These are phyloP conservation scores for Dryocosmus kuriphilus DNA, from an alignment of 2,888 invertebrate genomes.

Conservation along the genomic window DNA sequence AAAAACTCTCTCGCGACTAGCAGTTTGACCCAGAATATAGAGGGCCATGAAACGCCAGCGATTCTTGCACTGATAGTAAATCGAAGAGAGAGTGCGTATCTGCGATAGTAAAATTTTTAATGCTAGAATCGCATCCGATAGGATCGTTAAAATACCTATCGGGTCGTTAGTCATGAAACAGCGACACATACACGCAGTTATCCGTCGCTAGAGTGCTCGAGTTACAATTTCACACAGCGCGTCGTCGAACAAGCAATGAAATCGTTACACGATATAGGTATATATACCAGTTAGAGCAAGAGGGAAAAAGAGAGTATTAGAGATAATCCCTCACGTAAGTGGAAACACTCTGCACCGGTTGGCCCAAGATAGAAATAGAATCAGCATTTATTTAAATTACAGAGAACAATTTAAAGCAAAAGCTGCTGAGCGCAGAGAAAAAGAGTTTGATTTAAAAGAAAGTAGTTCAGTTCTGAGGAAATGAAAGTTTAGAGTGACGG, in stretches of 20 bases:
- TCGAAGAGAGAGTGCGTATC: not conserved
- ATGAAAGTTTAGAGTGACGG: too few relatives aligned
- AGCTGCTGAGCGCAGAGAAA: too few relatives aligned
- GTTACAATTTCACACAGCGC: not conserved
- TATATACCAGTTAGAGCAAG: not conserved
- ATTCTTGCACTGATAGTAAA: not conserved
- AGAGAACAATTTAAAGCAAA: not conserved
- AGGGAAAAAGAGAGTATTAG: not conserved
- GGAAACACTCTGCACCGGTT: not conserved
- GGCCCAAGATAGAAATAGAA: not conserved
- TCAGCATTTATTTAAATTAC: not conserved
- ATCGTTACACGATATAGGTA: not conserved
- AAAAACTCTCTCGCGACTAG: not conserved
- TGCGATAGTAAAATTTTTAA: not conserved
- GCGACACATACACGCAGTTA: not conserved
- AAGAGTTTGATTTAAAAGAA: too few relatives aligned
- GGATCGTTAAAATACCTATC: constrained; percentile 1
- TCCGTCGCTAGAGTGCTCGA: not conserved
- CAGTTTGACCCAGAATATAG: not conserved
- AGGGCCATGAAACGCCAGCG: not conserved
- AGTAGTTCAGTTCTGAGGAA: too few relatives aligned
- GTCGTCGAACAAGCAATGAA: constrained; percentile 4
- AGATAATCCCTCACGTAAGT: not conserved
- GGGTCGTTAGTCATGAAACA: constrained; percentile 12
- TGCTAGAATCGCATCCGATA: not conserved